Percentiles rank a stretch among this genome's conserved stretches.
These are phyloP conservation scores for Steinernema carpocapsae DNA, from an alignment of 2,888 invertebrate species.

Conservation along the genomic window DNA sequence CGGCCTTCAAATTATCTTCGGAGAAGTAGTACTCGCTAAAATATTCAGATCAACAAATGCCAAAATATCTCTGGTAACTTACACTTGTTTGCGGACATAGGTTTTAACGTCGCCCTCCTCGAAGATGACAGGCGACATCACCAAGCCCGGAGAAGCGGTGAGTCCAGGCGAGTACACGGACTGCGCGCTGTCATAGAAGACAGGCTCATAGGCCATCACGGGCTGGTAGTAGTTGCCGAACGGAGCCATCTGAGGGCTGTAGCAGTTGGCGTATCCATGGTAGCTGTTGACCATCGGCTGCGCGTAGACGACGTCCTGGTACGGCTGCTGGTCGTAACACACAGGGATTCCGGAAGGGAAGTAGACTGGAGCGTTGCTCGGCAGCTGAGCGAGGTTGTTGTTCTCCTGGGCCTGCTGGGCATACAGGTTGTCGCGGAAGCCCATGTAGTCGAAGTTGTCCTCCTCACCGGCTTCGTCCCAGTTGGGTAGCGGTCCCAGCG, in stretches of 20 bases:
- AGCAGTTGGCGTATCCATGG: too few species aligned
- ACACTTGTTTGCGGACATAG: slow-evolving; percentile 67
- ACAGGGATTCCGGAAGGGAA: too few species aligned
- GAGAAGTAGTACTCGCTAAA: slow-evolving; percentile 98
- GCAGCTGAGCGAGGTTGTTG: too few species aligned
- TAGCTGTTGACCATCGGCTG: too few species aligned
- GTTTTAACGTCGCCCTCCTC: slow-evolving; percentile 64
- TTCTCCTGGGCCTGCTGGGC: too few species aligned
- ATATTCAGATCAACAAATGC: slow-evolving; percentile 40
- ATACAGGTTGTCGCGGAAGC: not conserved
- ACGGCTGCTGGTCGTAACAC: too few species aligned
- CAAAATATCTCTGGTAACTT: slow-evolving; percentile 36
- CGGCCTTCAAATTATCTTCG: slow-evolving; percentile 89
- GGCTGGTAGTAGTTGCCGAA: too few species aligned
- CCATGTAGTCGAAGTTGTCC: slow-evolving; percentile 25
- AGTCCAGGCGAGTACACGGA: not conserved
- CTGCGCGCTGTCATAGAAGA: not conserved
- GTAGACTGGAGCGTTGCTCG: too few species aligned
- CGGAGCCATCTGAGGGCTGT: too few species aligned
- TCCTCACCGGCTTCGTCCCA: slow-evolving; percentile 19
- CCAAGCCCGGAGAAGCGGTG: not conserved
- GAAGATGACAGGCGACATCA: not conserved
- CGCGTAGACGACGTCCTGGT: not conserved
- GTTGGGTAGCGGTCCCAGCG: not conserved
- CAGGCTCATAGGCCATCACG: not conserved